A percentile compares a stretch with the other conserved stretches of the same genome.
Evolutionary conservation across 2,113 vertebrate genomes (phyloP).

Genomic region (Hyperoodon ampullatus): DNA sequence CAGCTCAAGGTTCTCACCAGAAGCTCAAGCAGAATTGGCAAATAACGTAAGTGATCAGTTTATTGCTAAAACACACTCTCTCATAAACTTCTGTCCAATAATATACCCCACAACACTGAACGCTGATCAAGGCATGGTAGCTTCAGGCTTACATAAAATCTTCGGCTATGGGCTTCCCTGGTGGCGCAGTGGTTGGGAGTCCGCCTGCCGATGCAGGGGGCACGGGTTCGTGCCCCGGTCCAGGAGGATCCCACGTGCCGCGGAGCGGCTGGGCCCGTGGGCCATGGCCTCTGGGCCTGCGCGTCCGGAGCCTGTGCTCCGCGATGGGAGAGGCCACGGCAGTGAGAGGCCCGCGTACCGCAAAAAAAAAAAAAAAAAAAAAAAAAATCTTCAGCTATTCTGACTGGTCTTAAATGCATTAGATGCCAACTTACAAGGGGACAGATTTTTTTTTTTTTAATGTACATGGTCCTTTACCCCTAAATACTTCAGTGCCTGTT

Average conservation of each 20-base stretch:
- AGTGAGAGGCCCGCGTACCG: no score
- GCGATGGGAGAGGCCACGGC: no score
- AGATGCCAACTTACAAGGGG: background rate
- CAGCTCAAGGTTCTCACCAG: background rate
- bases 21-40: background rate
- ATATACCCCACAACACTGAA: background rate
- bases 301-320: no score
- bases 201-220: no score
- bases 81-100: background rate
- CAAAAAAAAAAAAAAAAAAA: no score
- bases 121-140: background rate
- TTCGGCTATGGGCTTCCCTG: background rate
- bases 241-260: no score
- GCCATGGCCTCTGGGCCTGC: no score
- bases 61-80: slow-evolving; percentile 33
- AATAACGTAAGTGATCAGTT: slow-evolving; percentile 19
- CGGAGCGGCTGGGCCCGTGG: no score
- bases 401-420: background rate
- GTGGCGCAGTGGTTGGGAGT: no score
- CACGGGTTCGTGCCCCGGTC: no score
- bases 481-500: background rate
- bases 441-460: background rate
- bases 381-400: background rate
- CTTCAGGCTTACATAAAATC: background rate
- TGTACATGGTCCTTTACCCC: background rate